phyloP scores from a whole-genome alignment of 2,888 invertebrate genomes.

The Cheilosia soror region DNA sequence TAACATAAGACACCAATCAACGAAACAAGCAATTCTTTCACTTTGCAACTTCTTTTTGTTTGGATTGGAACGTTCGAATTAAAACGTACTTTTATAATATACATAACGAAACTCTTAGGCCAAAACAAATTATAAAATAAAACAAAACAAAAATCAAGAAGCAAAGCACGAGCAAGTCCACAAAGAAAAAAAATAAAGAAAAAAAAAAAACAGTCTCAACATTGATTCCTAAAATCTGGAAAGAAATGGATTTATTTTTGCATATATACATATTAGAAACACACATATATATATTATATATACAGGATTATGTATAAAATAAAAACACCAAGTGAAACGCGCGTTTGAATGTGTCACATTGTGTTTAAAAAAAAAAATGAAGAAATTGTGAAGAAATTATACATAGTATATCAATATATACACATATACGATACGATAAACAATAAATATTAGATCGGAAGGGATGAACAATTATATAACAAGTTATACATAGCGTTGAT shows the following conservation, averaged over 20 bases:
- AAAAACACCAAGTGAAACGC: constrained; percentile 57
- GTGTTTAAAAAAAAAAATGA: constrained; percentile 37
- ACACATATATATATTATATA: constrained; percentile 57
- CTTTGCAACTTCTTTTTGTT: constrained; percentile 33
- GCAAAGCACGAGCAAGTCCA: constrained; percentile 64
- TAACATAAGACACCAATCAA: constrained; percentile 49
- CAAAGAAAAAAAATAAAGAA: not conserved
- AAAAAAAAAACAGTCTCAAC: constrained; percentile 60
- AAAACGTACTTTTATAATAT: not conserved
- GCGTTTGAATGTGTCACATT: constrained; percentile 49
- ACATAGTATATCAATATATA: constrained; percentile 67
- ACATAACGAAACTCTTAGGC: constrained; percentile 48
- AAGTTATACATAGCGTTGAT: constrained; percentile 71
- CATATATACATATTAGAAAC: constrained; percentile 56
- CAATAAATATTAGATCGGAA: constrained; percentile 63
- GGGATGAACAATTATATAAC: constrained; percentile 71
- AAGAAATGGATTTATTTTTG: constrained; percentile 75
- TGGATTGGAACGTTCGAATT: constrained; percentile 34
- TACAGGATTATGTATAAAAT: constrained; percentile 49
- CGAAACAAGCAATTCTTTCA: constrained; percentile 36
- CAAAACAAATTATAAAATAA: constrained; percentile 25
- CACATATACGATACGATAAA: constrained; percentile 64
- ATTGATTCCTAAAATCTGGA: constrained; percentile 73
- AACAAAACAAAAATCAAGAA: constrained; percentile 20
- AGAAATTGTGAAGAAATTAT: constrained; percentile 61